Evolutionary conservation across 1,140 invertebrate genomes (phyloP).

Genomic region (Drosophila lowei): DNA sequence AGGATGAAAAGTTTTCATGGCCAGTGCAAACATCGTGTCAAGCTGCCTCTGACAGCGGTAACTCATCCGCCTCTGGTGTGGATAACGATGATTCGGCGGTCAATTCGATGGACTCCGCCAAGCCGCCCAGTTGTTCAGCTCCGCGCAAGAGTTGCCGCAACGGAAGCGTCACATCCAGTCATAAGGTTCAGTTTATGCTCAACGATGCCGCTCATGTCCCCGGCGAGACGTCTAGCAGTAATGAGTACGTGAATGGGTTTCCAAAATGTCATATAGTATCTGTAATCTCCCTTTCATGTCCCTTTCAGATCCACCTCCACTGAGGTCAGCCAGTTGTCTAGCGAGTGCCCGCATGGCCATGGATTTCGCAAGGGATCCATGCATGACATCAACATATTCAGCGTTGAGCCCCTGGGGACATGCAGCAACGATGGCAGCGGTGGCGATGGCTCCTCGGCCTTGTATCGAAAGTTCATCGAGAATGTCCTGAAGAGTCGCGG

Average conservation of each 20-base stretch:
- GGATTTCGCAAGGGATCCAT: constrained; percentile 68
- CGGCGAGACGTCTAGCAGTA: constrained; percentile 77
- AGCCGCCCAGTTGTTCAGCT: constrained; percentile 55
- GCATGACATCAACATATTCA: constrained; percentile 81
- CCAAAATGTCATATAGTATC: neutral
- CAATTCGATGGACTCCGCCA: constrained; percentile 77
- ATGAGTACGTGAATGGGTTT: constrained; percentile 57
- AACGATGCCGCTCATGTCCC: constrained; percentile 73
- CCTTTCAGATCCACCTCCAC: constrained; percentile 70
- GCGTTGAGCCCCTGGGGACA: constrained; percentile 70
- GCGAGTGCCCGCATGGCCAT: constrained; percentile 43
- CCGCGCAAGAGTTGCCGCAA: constrained; percentile 41
- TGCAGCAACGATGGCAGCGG: constrained; percentile 66
- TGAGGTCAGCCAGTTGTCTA: constrained; percentile 74
- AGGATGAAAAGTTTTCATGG: constrained; percentile 82
- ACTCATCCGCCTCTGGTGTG: constrained; percentile 72
- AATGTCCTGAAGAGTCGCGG: constrained; percentile 93
- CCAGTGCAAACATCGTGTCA: constrained; percentile 71
- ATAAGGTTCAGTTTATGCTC: constrained; percentile 74
- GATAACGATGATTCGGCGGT: constrained; percentile 78
- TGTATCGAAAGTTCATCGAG: constrained; percentile 90
- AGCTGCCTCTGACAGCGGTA: constrained; percentile 69
- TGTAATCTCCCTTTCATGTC: neutral
- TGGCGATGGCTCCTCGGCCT: constrained; percentile 58
- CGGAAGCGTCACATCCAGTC: constrained; percentile 51